phyloP scores from a whole-genome alignment of 2,113 vertebrate species.

The Pseudopodoces humilis region DNA sequence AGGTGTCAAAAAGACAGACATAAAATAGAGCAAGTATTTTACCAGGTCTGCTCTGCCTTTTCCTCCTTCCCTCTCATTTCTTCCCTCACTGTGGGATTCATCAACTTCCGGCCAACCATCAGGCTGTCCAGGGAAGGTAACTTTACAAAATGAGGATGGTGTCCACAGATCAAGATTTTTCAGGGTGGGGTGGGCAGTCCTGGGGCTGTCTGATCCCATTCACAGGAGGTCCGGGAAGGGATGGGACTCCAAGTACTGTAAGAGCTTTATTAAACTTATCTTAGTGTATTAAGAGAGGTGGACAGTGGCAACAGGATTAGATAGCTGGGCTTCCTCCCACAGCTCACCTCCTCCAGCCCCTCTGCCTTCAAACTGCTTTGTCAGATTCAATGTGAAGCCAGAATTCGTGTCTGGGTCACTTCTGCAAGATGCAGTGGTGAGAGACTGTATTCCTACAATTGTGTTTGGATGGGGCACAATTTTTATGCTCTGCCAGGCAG shows the following conservation, averaged over 20 bases:
- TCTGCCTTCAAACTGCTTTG: not conserved
- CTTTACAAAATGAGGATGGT: not conserved
- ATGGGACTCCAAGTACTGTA: not conserved
- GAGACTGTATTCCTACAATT: not conserved
- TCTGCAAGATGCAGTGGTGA: not conserved
- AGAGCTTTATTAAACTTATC: not conserved
- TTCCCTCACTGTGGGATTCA: not conserved
- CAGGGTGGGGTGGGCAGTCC: not conserved
- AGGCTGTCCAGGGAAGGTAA: not conserved
- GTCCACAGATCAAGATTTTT: not conserved
- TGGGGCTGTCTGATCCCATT: not conserved
- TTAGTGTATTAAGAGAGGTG: not conserved
- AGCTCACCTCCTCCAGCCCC: not conserved
- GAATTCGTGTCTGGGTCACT: not conserved
- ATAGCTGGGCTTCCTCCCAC: not conserved
- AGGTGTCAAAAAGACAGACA: not conserved
- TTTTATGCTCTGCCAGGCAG: not conserved
- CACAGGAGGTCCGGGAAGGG: not conserved
- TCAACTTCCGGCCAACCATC: not conserved
- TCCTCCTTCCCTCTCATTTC: not conserved
- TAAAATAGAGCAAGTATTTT: constrained; percentile 17
- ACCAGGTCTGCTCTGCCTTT: not conserved
- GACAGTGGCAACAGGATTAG: not conserved
- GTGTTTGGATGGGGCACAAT: not conserved
- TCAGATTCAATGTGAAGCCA: not conserved